Conservation (phyloP, 2,797 vertebrate genomes). For the Eupleurogrammus muticus region DNA sequence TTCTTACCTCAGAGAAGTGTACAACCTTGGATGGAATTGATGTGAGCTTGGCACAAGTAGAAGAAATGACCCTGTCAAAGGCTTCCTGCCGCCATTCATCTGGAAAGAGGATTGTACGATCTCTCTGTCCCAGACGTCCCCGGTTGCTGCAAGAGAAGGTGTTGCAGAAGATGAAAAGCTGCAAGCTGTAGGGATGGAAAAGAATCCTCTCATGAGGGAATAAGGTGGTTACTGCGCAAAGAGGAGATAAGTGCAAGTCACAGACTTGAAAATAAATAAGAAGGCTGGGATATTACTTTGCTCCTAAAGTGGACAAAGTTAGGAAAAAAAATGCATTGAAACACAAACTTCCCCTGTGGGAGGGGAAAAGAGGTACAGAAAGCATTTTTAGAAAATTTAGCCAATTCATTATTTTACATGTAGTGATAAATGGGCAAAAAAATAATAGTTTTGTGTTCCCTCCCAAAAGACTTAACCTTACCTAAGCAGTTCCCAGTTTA, state of each 20-base stretch:
- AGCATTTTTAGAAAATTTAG: no score
- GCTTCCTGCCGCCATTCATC: slow-evolving; percentile 12
- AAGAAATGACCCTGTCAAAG: slow-evolving; percentile 12
- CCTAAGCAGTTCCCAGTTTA: no score
- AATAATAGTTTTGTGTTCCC: no score
- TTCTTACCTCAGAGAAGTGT: slow-evolving; percentile 2
- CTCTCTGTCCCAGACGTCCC: background rate
- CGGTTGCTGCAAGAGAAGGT: background rate
- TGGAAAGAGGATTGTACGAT: slow-evolving; percentile 17
- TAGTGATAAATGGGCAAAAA: no score
- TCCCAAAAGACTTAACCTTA: no score
- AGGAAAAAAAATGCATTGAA: background rate
- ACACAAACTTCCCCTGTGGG: no score
- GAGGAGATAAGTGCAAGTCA: background rate
- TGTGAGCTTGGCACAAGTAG: background rate
- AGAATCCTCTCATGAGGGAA: background rate
- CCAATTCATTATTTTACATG: no score
- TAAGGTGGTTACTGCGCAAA: background rate
- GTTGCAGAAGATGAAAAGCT: background rate
- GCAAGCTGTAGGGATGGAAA: background rate
- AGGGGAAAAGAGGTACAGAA: no score
- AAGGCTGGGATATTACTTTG: background rate
- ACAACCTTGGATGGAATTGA: slow-evolving; percentile 20
- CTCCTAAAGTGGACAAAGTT: background rate
- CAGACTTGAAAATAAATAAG: no score